These are phyloP conservation scores for Antitype chi DNA, from an alignment of 2,888 invertebrate genomes.

Conservation along the genomic window DNA sequence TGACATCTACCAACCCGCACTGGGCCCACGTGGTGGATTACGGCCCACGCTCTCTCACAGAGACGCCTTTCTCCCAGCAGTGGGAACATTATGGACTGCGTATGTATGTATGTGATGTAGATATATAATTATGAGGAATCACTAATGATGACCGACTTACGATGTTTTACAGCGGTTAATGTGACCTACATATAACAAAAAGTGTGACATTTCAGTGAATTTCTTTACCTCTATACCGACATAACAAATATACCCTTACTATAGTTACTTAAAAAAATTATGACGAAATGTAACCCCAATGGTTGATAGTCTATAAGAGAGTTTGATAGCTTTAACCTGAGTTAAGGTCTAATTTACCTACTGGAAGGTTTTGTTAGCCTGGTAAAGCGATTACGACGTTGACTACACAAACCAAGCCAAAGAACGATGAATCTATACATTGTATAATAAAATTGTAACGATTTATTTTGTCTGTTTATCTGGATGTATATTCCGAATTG, in stretches of 20 bases:
- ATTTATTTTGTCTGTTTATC: too few species aligned
- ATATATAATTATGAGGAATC: slow-evolving; percentile 1
- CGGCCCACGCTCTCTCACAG: too few species aligned
- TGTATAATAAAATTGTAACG: too few species aligned
- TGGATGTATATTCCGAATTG: too few species aligned
- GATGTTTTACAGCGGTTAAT: background rate
- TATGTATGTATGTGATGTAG: too few species aligned
- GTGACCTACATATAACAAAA: background rate
- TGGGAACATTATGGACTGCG: too few species aligned
- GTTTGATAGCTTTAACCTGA: background rate
- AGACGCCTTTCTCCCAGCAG: too few species aligned
- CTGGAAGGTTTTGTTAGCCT: too few species aligned
- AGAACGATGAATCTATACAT: background rate
- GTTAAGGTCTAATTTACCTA: background rate
- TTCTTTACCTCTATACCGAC: too few species aligned
- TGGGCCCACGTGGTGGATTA: too few species aligned
- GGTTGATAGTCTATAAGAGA: background rate
- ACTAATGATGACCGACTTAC: background rate
- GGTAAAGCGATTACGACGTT: background rate
- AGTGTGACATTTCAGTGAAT: background rate
- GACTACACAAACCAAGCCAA: background rate
- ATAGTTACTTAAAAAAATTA: background rate
- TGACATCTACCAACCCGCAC: too few species aligned
- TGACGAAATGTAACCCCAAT: background rate
- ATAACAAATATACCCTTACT: background rate